Conservation (phyloP, 2,797 vertebrate species). For the Perodicticus potto region DNA sequence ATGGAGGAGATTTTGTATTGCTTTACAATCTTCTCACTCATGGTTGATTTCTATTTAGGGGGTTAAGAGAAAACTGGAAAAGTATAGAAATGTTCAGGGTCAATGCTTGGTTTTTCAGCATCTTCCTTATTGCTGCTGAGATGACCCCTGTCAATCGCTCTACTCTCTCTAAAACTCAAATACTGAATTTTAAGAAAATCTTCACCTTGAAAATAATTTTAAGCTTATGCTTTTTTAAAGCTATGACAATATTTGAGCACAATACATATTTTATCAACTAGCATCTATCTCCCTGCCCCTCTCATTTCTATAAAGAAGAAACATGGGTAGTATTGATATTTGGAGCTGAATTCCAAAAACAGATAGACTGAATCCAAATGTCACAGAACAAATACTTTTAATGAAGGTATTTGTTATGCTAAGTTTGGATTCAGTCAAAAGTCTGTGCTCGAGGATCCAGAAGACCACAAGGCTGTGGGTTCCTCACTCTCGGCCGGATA, state of each 20-base stretch:
- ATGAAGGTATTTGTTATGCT: not conserved
- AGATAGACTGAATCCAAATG: not conserved
- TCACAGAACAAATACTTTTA: not conserved
- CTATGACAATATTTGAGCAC: not conserved
- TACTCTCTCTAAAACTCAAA: not conserved
- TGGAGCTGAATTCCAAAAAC: not conserved
- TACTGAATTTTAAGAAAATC: not conserved
- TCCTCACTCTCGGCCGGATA: not conserved
- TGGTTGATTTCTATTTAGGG: not conserved
- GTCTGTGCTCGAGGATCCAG: no score
- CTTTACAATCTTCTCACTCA: not conserved
- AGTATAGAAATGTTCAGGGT: not conserved
- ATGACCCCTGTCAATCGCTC: no score
- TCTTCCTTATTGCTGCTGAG: not conserved
- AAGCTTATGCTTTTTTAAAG: not conserved
- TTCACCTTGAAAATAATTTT: not conserved
- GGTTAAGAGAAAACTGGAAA: not conserved
- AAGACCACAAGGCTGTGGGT: no score
- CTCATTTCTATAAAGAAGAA: not conserved
- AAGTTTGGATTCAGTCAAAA: no score
- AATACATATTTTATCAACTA: not conserved
- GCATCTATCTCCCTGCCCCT: accelerated
- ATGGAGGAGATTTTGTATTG: not conserved
- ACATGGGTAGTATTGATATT: not conserved
- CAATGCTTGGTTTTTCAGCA: not conserved